A percentile compares a stretch with the other conserved stretches of the same genome.
These are phyloP conservation scores for Actias luna DNA, from an alignment of 2,888 invertebrate genomes.

Conservation along the genomic window DNA sequence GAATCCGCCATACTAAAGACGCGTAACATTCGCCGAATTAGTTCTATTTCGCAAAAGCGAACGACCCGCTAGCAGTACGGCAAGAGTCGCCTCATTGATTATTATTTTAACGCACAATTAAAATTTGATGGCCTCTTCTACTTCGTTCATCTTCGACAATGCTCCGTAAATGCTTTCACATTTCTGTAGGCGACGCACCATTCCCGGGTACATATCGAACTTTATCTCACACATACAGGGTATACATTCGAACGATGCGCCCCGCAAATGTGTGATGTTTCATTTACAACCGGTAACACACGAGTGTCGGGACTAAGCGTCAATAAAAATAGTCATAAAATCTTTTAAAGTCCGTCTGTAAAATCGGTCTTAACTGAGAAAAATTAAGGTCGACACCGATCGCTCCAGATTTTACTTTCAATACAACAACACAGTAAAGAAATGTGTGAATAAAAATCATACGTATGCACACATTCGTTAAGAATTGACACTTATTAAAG, in stretches of 20 bases:
- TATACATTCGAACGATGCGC: conserved; percentile 40
- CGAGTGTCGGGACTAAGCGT: conserved; percentile 78
- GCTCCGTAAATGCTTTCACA: conserved; percentile 47
- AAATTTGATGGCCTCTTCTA: conserved; percentile 79
- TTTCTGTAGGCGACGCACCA: conserved; percentile 26
- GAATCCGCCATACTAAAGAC: conserved; percentile 25
- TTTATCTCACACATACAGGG: conserved; percentile 39
- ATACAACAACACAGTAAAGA: conserved; percentile 55
- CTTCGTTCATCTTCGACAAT: conserved; percentile 74
- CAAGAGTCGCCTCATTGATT: conserved; percentile 77
- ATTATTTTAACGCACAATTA: conserved; percentile 81
- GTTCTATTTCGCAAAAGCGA: conserved; percentile 61
- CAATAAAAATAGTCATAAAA: conserved; percentile 80
- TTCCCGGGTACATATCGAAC: conserved; percentile 22
- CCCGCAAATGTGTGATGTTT: conserved; percentile 52
- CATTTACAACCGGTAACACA: conserved; percentile 59
- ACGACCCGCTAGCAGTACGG: conserved; percentile 43
- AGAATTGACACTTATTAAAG: conserved; percentile 81
- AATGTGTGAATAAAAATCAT: conserved; percentile 81
- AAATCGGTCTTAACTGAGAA: conserved; percentile 43
- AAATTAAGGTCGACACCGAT: conserved; percentile 43
- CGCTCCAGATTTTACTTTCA: conserved; percentile 32
- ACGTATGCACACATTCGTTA: conserved; percentile 80
- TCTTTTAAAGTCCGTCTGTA: conserved; percentile 37
- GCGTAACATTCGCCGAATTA: conserved; percentile 47